Conservation (phyloP, 2,113 vertebrate species). For the Seriola rivoliana region DNA sequence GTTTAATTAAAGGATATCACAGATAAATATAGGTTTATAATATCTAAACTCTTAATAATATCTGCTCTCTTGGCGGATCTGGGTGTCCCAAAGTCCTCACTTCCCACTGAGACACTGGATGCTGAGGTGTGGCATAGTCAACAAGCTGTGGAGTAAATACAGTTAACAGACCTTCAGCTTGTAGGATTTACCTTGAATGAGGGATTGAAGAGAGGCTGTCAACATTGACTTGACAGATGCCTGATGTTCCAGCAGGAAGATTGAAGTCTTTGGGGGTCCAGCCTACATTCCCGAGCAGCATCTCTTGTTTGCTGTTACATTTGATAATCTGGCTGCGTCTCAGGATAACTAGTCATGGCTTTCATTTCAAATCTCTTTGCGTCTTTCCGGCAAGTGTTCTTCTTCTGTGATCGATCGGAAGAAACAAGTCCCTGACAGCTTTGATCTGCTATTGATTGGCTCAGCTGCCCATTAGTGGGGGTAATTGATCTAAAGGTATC, state of each 20-base stretch:
- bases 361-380: conserved; percentile 70
- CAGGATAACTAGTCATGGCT: conserved; percentile 62
- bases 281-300: not conserved
- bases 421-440: conserved; percentile 72
- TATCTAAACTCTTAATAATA: not conserved
- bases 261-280: conserved; percentile 21
- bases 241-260: not conserved
- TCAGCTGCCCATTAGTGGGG: conserved; percentile 72
- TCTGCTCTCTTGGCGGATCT: not conserved
- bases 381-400: conserved; percentile 40
- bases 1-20: conserved; percentile 2
- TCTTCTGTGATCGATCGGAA: conserved; percentile 69
- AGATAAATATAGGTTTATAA: not conserved
- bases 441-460: conserved; percentile 83
- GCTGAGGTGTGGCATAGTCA: not conserved
- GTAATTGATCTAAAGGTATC: conserved; percentile 70
- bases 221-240: conserved; percentile 17
- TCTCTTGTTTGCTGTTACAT: conserved; percentile 31
- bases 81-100: not conserved
- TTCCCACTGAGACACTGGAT: not conserved
- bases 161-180: conserved; percentile 18
- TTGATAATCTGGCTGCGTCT: conserved; percentile 46
- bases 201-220: conserved; percentile 6
- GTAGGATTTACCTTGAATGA: conserved; percentile 16
- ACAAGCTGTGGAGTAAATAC: conserved; percentile 8